Evolutionary conservation across 2,113 vertebrate species (phyloP), one percentile per base, ranked within the genome.

Genomic region (Catharus bicknelli): DNA sequence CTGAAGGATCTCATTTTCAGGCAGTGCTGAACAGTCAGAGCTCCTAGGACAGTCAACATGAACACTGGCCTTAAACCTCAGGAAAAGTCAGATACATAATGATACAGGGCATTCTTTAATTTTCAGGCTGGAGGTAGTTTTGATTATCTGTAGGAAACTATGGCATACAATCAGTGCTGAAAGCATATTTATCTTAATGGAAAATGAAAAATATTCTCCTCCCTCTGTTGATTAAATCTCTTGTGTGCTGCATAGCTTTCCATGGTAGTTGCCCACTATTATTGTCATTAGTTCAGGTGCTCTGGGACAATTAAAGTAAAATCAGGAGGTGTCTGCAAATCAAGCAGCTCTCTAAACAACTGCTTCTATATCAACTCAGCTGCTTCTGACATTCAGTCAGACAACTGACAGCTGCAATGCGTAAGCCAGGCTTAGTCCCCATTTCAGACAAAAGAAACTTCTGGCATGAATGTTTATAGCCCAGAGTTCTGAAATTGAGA

Each of bases 131-230:
- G 29, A 92, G 67, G 72, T 74, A 72, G 63, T 69, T 94, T 83
- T 92, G 92, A 58, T 75, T 81, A 92, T 57, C 58, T 90, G 59
- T 55, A 80, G 74, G 67, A 93, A 84, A 83, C 72, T 54, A 26
- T 86, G 93, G 68, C 61, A 77, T 81, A 27, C 43, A 87, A 32
- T 75, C 75, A 59, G 67, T 89, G 45, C 61, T 87, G 75, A 94
- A 94, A 85, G 61, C 29, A 14, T 69, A 89, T 87, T 92, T 86
- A 54, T 94, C 62, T 95, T 80, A 86, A 89, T 48, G 38, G 36
- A 92, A 93, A 93, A 85, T 92, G 57, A 95, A 91, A 92, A 92
- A 95, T 48, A 84, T 21, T 90, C 53, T 76, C 21, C 93, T 83
- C 47, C 20, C 69, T 92, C 34, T 70, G 25, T 5, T 91, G 78